These are phyloP conservation scores for Sylvilagus bachmani DNA, from an alignment of 2,113 vertebrate genomes.

Conservation along the genomic window DNA sequence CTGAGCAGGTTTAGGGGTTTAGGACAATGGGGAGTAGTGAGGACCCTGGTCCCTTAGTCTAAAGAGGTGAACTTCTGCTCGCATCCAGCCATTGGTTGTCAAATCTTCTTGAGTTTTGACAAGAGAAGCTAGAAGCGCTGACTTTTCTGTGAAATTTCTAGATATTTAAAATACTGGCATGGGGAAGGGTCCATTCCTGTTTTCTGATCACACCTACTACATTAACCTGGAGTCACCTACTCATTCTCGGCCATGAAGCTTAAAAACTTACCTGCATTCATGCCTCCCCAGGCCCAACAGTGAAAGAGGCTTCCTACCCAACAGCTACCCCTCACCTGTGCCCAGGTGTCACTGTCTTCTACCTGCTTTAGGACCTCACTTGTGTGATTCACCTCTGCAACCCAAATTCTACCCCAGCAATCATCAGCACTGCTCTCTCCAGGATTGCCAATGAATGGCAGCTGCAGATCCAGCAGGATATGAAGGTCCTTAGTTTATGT, in stretches of 20 bases:
- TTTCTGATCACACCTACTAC: neutral
- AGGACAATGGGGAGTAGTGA: rapidly evolving
- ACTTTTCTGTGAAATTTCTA: neutral
- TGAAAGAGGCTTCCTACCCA: neutral
- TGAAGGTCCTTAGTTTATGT: too few species aligned
- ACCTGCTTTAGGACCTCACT: neutral
- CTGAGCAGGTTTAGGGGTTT: neutral
- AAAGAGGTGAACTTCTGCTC: neutral
- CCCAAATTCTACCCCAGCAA: neutral
- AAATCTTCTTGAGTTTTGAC: neutral
- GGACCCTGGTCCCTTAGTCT: neutral
- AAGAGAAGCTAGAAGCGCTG: neutral
- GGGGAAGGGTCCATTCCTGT: neutral
- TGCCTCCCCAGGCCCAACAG: neutral
- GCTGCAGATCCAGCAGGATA: neutral
- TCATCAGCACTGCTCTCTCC: neutral
- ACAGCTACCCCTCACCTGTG: rapidly evolving
- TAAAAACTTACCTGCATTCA: too few species aligned
- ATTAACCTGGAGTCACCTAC: neutral
- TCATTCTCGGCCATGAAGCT: neutral
- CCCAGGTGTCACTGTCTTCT: neutral
- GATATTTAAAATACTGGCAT: neutral
- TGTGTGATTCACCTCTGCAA: neutral
- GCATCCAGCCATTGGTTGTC: neutral
- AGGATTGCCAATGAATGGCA: neutral